phyloP scores from a whole-genome alignment of 2,797 vertebrate species.

The Myripristis murdjan region DNA sequence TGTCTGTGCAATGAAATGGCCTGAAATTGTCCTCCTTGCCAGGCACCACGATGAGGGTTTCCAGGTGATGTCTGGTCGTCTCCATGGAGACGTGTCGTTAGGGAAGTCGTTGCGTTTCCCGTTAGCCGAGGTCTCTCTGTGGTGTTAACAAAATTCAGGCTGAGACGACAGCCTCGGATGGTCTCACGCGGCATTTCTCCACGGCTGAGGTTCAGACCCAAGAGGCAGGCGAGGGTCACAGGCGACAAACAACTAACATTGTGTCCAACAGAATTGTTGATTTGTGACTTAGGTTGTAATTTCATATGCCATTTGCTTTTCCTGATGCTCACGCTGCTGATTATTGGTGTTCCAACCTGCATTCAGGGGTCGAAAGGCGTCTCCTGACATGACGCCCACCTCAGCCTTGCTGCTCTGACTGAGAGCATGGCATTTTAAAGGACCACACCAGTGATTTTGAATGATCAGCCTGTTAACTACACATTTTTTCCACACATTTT shows the following conservation, averaged over 20 bases:
- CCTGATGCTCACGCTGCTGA: too few species aligned
- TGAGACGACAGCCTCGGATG: conserved; percentile 67
- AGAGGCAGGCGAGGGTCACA: conserved; percentile 36
- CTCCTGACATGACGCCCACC: too few species aligned
- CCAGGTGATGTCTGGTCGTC: conserved; percentile 89
- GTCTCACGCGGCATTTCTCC: conserved; percentile 82
- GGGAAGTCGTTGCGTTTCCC: conserved; percentile 86
- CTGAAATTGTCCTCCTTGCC: conserved; percentile 87
- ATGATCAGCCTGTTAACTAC: too few species aligned
- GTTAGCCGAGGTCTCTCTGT: conserved; percentile 91
- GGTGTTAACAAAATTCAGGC: conserved; percentile 92
- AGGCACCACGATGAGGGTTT: conserved; percentile 88
- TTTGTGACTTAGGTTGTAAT: too few species aligned
- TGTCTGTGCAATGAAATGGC: conserved; percentile 84
- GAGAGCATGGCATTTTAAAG: too few species aligned
- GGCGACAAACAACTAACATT: conserved; percentile 5
- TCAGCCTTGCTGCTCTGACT: too few species aligned
- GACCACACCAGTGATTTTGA: too few species aligned
- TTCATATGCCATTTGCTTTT: neutral
- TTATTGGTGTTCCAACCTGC: too few species aligned
- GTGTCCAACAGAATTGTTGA: too few species aligned
- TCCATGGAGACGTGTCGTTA: conserved; percentile 92
- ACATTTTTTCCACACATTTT: too few species aligned
- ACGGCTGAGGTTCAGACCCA: conserved; percentile 44
- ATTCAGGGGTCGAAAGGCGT: too few species aligned